Base-by-base conservation (phyloP, 2,797 vertebrate species). In the Chloroceryle inda region DNA sequence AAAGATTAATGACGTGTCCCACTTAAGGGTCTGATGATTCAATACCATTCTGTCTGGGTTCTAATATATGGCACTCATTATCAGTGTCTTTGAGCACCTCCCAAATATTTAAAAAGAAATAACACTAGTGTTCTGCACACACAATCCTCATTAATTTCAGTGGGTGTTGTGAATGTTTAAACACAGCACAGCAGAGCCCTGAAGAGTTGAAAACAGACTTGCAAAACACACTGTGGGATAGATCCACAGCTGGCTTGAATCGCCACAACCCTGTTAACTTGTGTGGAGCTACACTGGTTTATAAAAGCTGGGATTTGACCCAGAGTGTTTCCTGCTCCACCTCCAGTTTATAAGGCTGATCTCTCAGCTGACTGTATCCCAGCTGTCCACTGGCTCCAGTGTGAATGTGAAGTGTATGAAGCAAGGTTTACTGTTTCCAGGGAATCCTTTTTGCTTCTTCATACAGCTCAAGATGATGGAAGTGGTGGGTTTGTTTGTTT, bases 151-250 rank as follows among this genome's bases (percentile, higher is more conserved):
- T 94, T 94, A 90, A 76, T 78, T 95, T 95, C 80, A 92, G 95
- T 84, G 91, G 79, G 85, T 95, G 67, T 94, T 95, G 82, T 84
- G 85, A 84, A 86, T 94, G 52, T 93, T 92, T 86, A 90, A 96
- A 94, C 91, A 92, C 64, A 73, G 85, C 37, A 68, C 68, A 92
- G 91, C 75, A 72, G 72, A 91, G 88, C 71, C 85, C 76, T 42
- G 56, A 96, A 94, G 92, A 96, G 85, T 79, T 92, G 92, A 89
- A 95, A 96, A 94, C 84, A 94, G 56, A 84, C 94, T 96, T 95
- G 94, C 89, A 97, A 94, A 97, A 95, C 84, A 90, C 44, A 31
- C 79, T 73, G 63, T 78, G 85, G 85, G 75, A 85, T 92, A 45
- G 85, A 85, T 84, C 68, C 67, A 38, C 88, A 94, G 89, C 85